Conservation (phyloP, 2,888 invertebrate species). For the Hanleya hanleyi region DNA sequence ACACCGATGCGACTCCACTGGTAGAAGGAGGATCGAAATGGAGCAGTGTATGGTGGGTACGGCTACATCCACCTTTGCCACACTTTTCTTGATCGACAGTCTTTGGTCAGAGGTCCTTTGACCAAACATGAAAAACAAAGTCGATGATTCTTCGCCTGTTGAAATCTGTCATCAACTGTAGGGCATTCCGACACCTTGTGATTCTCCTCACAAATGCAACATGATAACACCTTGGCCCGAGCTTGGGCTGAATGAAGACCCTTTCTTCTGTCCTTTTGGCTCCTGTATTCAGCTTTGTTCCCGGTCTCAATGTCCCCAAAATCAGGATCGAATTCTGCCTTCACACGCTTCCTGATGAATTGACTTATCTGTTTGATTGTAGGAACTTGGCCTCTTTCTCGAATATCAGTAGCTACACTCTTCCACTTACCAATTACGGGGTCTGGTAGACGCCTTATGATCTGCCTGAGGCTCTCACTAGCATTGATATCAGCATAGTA, state of each 20-base stretch:
- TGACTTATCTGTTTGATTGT: background rate
- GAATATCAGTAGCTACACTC: background rate
- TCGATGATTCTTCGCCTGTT: background rate
- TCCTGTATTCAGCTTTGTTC: background rate
- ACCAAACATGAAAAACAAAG: slow-evolving; percentile 14
- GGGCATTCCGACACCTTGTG: background rate
- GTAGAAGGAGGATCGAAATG: no score
- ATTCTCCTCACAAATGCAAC: background rate
- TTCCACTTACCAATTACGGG: no score
- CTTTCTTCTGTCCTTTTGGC: background rate
- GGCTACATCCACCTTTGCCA: background rate
- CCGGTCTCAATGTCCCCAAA: slow-evolving; percentile 11
- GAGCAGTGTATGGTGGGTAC: no score
- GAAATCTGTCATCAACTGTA: background rate
- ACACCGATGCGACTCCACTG: no score
- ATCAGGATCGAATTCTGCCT: slow-evolving; percentile 18
- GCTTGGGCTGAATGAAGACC: background rate
- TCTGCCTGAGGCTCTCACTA: no score
- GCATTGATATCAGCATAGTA: no score
- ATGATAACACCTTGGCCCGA: background rate
- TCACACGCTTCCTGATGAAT: slow-evolving; percentile 12
- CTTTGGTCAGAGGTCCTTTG: background rate
- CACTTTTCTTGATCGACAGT: slow-evolving; percentile 9
- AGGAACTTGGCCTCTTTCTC: slow-evolving; percentile 14
- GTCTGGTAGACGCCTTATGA: no score